Percentiles rank a stretch among this genome's conserved stretches.
These are phyloP conservation scores for Adelphocoris suturalis DNA, from an alignment of 2,888 invertebrate genomes.

Conservation along the genomic window DNA sequence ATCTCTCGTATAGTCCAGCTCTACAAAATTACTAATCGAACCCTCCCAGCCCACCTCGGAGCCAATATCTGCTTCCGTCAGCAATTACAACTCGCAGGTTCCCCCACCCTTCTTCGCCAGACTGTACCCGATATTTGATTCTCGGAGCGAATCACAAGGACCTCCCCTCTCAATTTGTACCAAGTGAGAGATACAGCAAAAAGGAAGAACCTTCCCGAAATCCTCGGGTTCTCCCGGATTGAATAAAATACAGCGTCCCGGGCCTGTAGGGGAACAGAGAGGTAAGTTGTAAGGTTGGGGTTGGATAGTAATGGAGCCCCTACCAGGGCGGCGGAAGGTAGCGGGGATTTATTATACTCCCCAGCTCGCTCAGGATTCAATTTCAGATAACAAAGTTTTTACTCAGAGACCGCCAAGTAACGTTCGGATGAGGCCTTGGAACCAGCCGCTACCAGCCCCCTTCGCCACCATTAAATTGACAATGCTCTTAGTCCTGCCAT, in stretches of 20 bases:
- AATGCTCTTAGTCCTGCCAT: slow-evolving; percentile 19
- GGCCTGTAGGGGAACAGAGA: neutral
- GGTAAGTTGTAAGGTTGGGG: neutral
- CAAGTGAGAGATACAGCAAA: slow-evolving; percentile 1
- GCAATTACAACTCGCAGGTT: neutral
- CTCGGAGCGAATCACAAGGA: neutral
- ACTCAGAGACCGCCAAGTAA: neutral
- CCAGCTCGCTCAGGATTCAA: slow-evolving; percentile 12
- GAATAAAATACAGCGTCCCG: slow-evolving; percentile 1
- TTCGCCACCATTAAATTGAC: neutral
- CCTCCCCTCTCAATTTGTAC: neutral
- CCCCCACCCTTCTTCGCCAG: neutral
- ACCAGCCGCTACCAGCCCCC: no score
- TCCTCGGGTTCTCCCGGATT: neutral
- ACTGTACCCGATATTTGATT: neutral
- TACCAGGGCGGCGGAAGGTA: slow-evolving; percentile 8
- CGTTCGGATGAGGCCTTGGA: slow-evolving; percentile 18
- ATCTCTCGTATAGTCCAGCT: neutral
- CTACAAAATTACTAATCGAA: neutral
- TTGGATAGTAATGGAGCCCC: slow-evolving; percentile 24
- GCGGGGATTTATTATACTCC: slow-evolving; percentile 20
- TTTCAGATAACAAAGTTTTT: slow-evolving; percentile 25
- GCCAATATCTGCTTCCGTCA: neutral
- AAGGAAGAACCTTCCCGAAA: neutral
- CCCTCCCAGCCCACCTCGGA: neutral